Evolutionary conservation across 2,888 invertebrate genomes (phyloP), one percentile per base, ranked within the genome.

Genomic region (Priocnemis perturbator): DNA sequence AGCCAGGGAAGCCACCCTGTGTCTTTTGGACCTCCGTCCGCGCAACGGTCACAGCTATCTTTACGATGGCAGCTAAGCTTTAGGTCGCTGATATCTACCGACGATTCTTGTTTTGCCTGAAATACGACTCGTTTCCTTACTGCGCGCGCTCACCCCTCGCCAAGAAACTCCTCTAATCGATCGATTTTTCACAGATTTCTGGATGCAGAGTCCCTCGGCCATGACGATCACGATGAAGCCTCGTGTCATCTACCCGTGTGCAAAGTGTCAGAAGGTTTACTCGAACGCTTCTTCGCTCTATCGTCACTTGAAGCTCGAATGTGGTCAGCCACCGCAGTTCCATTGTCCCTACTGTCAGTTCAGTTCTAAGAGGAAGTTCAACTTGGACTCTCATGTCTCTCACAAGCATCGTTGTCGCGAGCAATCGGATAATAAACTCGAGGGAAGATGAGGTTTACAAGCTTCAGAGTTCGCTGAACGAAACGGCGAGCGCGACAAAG

Each of bases 181-280:
- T 45, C 55, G 63, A 60, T 79, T 77, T 82, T 80, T 81, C 68
- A 59, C 77, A 80, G 80, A 78, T 82, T 55, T 57, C 58, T 63
- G 67, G 55, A 60, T 66, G 23, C 65, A 62, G 37, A 37, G 37
- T 37, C 37, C 37, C 7, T 37, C 37, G 1, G 37, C 50, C 68
- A 37, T 62, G 52, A 61, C 70, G 61, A 72, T 58, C n/a, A 15
- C 64, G 47, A 63, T 20, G 20, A 64, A 68, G 20, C 71, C 68
- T 0, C 69, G 73, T 64, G 74, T 72, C 67, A 68, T 60, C 55
- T 85, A 77, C 53, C 79, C 77, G 0, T 92, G 92, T 83, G 87
- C 86, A 70, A 90, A 90, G 59, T 93, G 93, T 80, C 90, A 90
- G 79, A 92, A 91, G 88, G 90, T 90, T 71, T 93, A 93, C 84